Evolutionary conservation across 2,888 invertebrate genomes (phyloP), one percentile per base, ranked within the genome.

Genomic region (Phasia obesa): DNA sequence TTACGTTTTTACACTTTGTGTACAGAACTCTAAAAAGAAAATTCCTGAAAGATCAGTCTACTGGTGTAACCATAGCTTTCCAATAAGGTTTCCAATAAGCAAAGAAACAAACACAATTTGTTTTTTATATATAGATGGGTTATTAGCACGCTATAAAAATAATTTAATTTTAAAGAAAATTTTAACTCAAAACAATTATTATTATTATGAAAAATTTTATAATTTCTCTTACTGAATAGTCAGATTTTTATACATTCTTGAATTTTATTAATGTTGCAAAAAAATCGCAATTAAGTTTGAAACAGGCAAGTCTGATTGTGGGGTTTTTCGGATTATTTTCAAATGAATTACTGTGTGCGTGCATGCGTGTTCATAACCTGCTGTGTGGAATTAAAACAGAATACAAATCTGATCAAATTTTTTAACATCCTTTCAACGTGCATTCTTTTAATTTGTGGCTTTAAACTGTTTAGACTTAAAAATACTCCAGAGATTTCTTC

Each of bases 301-400:
- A 13, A 4, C 31, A 64, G n/a, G 15, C 15, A 31, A 2, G 15
- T 59, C 15, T 59, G 35, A 60, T 71, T 71, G 13, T 70, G 11
- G 38, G 15, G 27, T 27, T 62, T 65, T 57, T 27, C 13, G 25
- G 53, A 62, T 51, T 27, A 62, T 42, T 62, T 44, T 31, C 23
- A 55, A 67, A 25, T 21, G 42, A 38, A 55, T 35, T 47, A 17
- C 21, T 6, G 21, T 35, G 47, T 77, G 77, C 77, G 62, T 70
- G 73, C 73, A 53, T 75, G 78, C 73, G 67, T 62, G 73, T 57
- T 74, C 49, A 69, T 53, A 71, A 71, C 75, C 76, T 76, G 76
- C 77, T 81, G 81, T 49, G 59, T 44, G 65, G 57, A 47, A 53
- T 67, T 76, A 44, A 42, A 76, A 17, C 76, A 27, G 35, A 51